phyloP scores from a whole-genome alignment of 2,888 invertebrate species.

The Lamellibrachia columna region DNA sequence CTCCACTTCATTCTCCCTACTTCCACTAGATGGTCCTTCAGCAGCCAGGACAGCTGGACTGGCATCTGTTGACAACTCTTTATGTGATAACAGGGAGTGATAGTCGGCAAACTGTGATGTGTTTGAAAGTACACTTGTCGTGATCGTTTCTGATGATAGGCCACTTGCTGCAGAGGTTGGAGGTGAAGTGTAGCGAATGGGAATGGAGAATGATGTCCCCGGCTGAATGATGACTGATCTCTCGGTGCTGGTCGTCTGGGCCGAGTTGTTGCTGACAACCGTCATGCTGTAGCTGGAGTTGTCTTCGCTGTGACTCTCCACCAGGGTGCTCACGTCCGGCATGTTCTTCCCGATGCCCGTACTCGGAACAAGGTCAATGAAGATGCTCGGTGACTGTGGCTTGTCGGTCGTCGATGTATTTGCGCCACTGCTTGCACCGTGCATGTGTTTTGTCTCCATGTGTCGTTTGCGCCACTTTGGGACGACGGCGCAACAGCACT shows the following conservation, averaged over 20 bases:
- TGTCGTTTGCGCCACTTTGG: constrained; percentile 61
- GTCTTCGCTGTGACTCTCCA: neutral
- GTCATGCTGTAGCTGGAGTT: neutral
- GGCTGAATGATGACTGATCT: constrained; percentile 48
- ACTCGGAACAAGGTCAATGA: constrained; percentile 50
- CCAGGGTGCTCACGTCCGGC: neutral
- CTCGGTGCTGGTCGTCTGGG: neutral
- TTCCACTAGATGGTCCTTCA: neutral
- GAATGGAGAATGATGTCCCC: constrained; percentile 51
- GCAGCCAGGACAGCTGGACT: neutral
- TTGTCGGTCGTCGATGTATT: constrained; percentile 13
- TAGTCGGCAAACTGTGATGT: neutral
- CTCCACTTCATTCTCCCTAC: neutral
- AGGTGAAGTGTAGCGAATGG: constrained; percentile 35
- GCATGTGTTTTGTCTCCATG: constrained; percentile 50
- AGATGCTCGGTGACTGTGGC: constrained; percentile 41
- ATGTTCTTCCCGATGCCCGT: constrained; percentile 29
- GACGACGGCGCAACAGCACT: constrained; percentile 59
- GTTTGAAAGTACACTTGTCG: neutral
- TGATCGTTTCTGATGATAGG: neutral
- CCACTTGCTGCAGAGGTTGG: neutral
- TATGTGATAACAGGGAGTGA: neutral
- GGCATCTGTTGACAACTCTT: neutral
- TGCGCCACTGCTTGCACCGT: constrained; percentile 13
- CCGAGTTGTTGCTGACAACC: neutral